Evolutionary conservation across 2,888 invertebrate genomes (phyloP), one percentile per base, ranked within the genome.

Genomic region (Microplitis deprimator): DNA sequence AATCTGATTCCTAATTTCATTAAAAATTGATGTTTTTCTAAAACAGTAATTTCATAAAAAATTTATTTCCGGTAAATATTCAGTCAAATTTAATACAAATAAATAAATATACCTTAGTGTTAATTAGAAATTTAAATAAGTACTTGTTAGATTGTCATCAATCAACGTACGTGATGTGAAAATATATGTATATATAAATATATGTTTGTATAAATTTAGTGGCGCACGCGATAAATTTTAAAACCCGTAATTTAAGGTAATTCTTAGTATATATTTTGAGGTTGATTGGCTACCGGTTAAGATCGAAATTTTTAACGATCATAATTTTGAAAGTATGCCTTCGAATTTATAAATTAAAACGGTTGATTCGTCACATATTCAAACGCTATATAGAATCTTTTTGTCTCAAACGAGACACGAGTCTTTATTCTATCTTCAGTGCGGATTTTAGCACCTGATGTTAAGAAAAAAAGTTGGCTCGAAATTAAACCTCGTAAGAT

Each of bases 231-330:
- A 59, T 67, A 67, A 59, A 67, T 62, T 69, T 65, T 71, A 64
- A 79, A 77, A 64, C 76, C 77, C 70, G 65, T 79, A 79, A 81
- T 79, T 79, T 79, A 67, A 73, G 71, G 73, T 59, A 68, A 79
- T 79, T 79, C 62, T 5, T 29, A 29, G 29, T 29, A 29, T 29
- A 29, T 29, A 29, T 29, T 29, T 29, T 29, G 16, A 38, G 29
- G 29, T 41, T 29, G 69, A 40, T 10, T 16, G 13, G 17, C 50
- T 41, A 41, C 50, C n/a, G 41, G 50, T 16, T 3, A 16, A 41
- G 39, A 68, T 68, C 16, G 29, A 29, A 29, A 29, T 29, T 29
- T 29, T 29, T 29, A 29, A 29, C 29, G 29, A 29, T 29, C 29
- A 29, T 29, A 29, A 29, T 29, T 29, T 29, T 29, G 29, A 29